Percentiles rank a stretch among this genome's conserved stretches.
Conservation (phyloP, 2,888 invertebrate genomes). For the Sesia apiformis region DNA sequence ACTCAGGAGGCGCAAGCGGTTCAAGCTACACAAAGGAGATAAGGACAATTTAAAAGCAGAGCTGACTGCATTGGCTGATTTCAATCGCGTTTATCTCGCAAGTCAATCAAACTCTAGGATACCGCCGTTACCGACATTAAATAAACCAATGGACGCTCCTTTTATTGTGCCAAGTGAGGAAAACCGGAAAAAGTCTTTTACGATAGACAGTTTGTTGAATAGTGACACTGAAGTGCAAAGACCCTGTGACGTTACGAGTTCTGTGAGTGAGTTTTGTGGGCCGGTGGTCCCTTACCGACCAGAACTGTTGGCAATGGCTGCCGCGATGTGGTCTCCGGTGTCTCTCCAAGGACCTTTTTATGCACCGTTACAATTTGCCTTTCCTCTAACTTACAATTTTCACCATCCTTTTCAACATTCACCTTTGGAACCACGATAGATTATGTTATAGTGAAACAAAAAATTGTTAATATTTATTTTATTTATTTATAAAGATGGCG, state of each 20-base stretch:
- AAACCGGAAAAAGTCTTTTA: constrained; percentile 81
- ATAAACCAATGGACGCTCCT: constrained; percentile 15
- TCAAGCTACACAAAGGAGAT: constrained; percentile 84
- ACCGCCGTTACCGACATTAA: constrained; percentile 25
- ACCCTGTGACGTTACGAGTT: constrained; percentile 24
- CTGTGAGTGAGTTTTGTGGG: constrained; percentile 12
- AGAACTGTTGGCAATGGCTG: constrained; percentile 30
- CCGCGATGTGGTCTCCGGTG: constrained; percentile 31
- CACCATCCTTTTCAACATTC: constrained; percentile 18
- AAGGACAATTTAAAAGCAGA: constrained; percentile 79
- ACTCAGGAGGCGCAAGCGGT: constrained; percentile 84
- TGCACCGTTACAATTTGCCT: constrained; percentile 23
- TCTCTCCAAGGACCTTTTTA: constrained; percentile 21
- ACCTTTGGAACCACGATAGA: constrained; percentile 6
- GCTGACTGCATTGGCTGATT: constrained; percentile 81
- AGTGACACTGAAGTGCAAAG: constrained; percentile 70
- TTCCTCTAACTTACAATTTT: constrained; percentile 24
- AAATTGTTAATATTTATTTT: no score
- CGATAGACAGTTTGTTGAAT: constrained; percentile 88
- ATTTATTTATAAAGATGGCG: no score
- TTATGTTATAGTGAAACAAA: constrained; percentile 2
- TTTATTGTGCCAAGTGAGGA: constrained; percentile 14
- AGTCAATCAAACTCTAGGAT: constrained; percentile 39
- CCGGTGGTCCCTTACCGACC: constrained; percentile 20
- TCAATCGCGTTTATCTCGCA: constrained; percentile 80